Percentiles rank a stretch among this genome's conserved stretches.
Evolutionary conservation across 2,113 vertebrate species (phyloP).

Genomic region (Paradoxurus hermaphroditus): DNA sequence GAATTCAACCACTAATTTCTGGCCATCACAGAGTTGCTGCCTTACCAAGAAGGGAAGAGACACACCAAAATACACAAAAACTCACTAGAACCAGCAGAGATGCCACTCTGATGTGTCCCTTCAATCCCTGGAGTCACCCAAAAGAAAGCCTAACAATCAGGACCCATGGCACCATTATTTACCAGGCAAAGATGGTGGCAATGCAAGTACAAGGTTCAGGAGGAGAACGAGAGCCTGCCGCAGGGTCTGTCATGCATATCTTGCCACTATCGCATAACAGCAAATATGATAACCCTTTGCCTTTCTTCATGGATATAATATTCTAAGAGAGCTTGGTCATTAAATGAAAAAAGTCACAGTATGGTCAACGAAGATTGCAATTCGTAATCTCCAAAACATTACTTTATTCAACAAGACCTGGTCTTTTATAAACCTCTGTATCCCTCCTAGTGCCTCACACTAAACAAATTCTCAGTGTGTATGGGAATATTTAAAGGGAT

Average conservation of each 20-base stretch:
- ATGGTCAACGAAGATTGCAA: not conserved
- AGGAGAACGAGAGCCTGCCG: not conserved
- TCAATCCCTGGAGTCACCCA: not conserved
- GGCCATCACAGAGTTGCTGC: not conserved
- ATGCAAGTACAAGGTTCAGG: not conserved
- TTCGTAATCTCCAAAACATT: not conserved
- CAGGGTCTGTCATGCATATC: not conserved
- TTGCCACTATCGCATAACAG: not conserved
- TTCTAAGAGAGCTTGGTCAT: not conserved
- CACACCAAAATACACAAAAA: constrained; percentile 28
- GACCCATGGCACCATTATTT: not conserved
- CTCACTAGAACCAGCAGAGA: not conserved
- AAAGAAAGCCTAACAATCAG: constrained; percentile 4
- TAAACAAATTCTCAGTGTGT: not conserved
- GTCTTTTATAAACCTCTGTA: not conserved
- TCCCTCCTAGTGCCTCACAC: not conserved
- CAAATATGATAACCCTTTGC: not conserved
- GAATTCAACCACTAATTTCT: constrained; percentile 6
- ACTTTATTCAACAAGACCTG: not conserved
- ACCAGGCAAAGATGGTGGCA: not conserved
- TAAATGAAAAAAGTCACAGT: not conserved
- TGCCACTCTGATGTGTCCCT: not conserved
- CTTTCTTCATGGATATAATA: constrained; percentile 14
- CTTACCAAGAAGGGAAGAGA: not conserved
- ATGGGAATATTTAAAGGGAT: constrained; percentile 30